Evolutionary conservation across 2,113 vertebrate species (phyloP), one percentile per base, ranked within the genome.

Genomic region (Muntiacus reevesi): DNA sequence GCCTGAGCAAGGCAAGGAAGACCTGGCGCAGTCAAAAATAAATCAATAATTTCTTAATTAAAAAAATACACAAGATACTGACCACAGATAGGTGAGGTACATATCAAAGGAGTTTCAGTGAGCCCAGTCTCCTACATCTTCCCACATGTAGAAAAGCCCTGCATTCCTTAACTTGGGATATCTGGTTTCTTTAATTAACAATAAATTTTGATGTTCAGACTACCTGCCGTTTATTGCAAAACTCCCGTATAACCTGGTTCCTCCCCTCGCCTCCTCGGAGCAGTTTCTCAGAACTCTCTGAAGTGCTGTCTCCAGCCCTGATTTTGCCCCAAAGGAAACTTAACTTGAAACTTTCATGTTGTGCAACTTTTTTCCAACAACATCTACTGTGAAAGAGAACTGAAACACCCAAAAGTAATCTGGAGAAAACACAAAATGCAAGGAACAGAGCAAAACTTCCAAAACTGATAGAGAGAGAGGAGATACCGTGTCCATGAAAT

Each of bases 291-390:
- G 71, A 76, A 43, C 71, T 27, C 21, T 76, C 21, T 25, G 23
- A 27, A 43, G 71, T 43, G 40, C 71, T 43, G 23, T 43, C 71
- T 76, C 71, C 40, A 43, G 23, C 8, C 71, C 23, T 76, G 36
- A 76, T 43, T 76, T 76, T 76, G 71, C 71, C 71, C 71, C 71
- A 43, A 15, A 76, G 36, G 71, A 76, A 76, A 76, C 71, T 76
- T 43, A 43, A 14, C 71, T 76, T 7, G 40, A 76, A 76, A 43
- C 71, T 76, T 43, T 43, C 40, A 43, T 7, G 25, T 7, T 43
- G 40, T 76, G 71, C 40, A 27, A 76, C 71, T 76, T 15, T 76
- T 76, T 76, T 43, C 40, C 40, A 43, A 71, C 19, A 40, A 14
- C 71, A 76, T 43, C 40, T 15, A 15, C 36, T 43, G 71, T n/a